Evolutionary conservation across 1,140 invertebrate species (phyloP).

Genomic region (Bilobella aurantiaca): DNA sequence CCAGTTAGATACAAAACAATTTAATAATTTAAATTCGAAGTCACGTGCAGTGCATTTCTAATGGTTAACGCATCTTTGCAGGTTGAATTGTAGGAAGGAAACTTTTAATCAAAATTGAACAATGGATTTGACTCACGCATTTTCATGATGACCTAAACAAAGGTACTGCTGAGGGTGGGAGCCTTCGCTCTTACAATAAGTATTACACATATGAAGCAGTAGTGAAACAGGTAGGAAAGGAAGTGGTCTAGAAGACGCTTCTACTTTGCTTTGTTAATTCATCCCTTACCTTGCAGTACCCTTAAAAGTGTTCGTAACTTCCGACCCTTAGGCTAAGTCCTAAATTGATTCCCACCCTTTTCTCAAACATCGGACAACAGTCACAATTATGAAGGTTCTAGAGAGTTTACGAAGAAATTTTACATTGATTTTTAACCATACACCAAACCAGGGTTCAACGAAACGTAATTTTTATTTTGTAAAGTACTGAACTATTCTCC

Average conservation of each 20-base stretch:
- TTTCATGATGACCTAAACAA: background rate
- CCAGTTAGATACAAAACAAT: too few relatives aligned
- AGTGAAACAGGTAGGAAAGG: background rate
- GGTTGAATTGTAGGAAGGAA: too few relatives aligned
- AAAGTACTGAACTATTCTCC: too few relatives aligned
- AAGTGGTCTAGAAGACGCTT: background rate
- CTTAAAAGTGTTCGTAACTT: slow-evolving; percentile 5
- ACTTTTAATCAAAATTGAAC: too few relatives aligned
- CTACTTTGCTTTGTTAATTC: too few relatives aligned
- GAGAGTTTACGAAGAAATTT: background rate
- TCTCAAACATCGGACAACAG: background rate
- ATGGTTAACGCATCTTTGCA: too few relatives aligned
- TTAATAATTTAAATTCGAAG: too few relatives aligned
- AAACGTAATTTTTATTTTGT: background rate
- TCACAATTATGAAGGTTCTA: background rate
- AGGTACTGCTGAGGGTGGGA: background rate
- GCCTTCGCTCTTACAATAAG: background rate
- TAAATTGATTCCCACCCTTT: background rate
- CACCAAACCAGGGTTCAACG: background rate
- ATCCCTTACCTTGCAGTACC: background rate
- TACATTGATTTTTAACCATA: background rate
- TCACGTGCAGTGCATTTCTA: too few relatives aligned
- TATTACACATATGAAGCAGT: background rate
- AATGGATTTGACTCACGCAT: background rate
- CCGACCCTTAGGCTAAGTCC: background rate